A percentile compares a stretch with the other conserved stretches of the same genome.
Conservation (phyloP, 1,140 invertebrate genomes). For the Octopus sinensis region DNA sequence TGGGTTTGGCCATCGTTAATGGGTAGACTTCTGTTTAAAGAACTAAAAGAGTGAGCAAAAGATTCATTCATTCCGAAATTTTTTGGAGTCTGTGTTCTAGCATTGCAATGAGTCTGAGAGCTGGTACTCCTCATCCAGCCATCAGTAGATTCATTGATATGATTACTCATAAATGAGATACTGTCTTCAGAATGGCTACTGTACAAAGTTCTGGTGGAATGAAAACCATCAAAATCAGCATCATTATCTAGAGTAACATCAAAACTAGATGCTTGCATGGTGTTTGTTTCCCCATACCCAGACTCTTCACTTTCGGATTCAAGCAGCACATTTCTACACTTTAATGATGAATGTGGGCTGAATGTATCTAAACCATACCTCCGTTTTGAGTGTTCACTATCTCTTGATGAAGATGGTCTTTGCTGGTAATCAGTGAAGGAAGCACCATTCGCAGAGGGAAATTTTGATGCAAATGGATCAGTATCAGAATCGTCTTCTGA, state of each 20-base stretch:
- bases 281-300: constrained; percentile 52
- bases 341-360: background rate
- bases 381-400: background rate
- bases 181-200: background rate
- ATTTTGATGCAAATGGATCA: background rate
- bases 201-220: background rate
- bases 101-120: constrained; percentile 48
- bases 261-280: constrained; percentile 52
- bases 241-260: constrained; percentile 46
- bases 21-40: background rate
- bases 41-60: constrained; percentile 15
- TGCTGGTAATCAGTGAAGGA: background rate
- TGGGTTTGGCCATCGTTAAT: constrained; percentile 35
- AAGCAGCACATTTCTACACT: constrained; percentile 26
- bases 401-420: background rate
- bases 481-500: constrained; percentile 23
- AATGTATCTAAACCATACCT: background rate
- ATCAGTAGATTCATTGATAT: background rate
- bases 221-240: constrained; percentile 22
- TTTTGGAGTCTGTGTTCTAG: constrained; percentile 44
- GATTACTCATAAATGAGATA: background rate
- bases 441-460: background rate
- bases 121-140: constrained; percentile 31
- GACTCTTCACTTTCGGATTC: constrained; percentile 53
- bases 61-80: constrained; percentile 28